Base-by-base conservation (phyloP, 2,888 invertebrate species). In the Fissipunctia ypsillon region DNA sequence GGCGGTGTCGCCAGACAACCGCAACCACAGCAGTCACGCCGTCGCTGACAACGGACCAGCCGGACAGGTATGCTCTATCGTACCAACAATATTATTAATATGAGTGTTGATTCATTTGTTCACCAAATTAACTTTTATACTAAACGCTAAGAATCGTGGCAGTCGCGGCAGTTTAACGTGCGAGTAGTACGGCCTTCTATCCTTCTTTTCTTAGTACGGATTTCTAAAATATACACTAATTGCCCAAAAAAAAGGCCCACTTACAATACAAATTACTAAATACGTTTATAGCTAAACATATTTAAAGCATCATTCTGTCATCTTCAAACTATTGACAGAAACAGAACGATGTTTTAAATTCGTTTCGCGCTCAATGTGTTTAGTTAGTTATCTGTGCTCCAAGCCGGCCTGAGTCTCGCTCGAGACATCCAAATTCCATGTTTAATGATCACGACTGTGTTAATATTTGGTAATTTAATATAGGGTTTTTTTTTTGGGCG, bases 1-100 rank as follows among this genome's bases (percentile, higher is more conserved):
- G 56, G 78, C 89, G 0, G 88, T 91, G 4, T 87, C 88, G 2
- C 80, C 84, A 0, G 93, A 93, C 28, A 82, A 74, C 3, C 85
- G 86, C 22, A 85, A 80, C 54, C 86, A 83, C 43, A 45, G 80
- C 14, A 77, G 80, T 25, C 81, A 72, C 38, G 70, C 69, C 2
- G 31, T 73, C 6, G 82, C 77, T 16, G 88, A 85, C 61, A 88
- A 88, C 61, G 87, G 76, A 22, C 80, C 80, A 0, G 69, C 83
- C 4, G 56, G n/a, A 22, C 88, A 89, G 87, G 90, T 91, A 72
- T 1, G n/a, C 1, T 35, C 14, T 65, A 52, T 28, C 45, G 22
- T 16, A 31, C 5, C n/a, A 31, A n/a, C n/a, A 10, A 48, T 31
- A 31, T 45, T 48, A 64, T 64, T 63, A 43, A 22, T 28, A 43